Percentiles rank a stretch among this genome's conserved stretches.
Conservation (phyloP, 2,113 vertebrate species). For the Nettapus auritus region DNA sequence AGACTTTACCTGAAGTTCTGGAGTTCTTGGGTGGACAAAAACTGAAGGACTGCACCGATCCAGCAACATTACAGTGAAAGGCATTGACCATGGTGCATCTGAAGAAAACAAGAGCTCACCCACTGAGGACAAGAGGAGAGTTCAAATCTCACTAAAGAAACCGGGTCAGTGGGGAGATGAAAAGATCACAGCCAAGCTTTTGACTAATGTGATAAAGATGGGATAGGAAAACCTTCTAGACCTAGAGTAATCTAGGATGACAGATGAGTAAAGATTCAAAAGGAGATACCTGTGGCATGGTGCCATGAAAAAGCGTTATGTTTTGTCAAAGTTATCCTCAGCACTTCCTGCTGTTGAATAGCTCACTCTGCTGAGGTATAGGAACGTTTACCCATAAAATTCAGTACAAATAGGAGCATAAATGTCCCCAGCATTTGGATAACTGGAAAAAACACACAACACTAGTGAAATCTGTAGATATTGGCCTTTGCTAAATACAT, state of each 20-base stretch:
- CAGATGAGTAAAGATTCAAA: not conserved
- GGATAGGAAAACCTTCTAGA: not conserved
- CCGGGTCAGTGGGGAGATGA: not conserved
- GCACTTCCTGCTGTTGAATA: not conserved
- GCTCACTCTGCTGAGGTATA: not conserved
- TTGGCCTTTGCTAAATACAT: not conserved
- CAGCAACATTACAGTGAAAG: not conserved
- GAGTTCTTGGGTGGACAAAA: not conserved
- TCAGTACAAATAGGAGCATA: not conserved
- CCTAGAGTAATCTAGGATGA: not conserved
- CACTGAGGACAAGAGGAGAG: not conserved
- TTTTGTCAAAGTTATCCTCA: not conserved
- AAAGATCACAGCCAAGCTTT: not conserved
- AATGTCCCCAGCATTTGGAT: not conserved
- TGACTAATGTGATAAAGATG: not conserved
- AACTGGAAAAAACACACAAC: not conserved
- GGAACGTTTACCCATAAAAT: not conserved
- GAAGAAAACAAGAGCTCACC: not conserved
- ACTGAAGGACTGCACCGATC: not conserved
- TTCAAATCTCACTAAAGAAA: not conserved
- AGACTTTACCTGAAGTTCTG: not conserved
- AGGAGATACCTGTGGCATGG: not conserved
- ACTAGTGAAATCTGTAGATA: not conserved
- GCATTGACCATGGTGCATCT: fast-evolving
- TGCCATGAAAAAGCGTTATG: not conserved